Base-by-base conservation (phyloP, 2,888 invertebrate species). In the Carpatolechia fugitivella region DNA sequence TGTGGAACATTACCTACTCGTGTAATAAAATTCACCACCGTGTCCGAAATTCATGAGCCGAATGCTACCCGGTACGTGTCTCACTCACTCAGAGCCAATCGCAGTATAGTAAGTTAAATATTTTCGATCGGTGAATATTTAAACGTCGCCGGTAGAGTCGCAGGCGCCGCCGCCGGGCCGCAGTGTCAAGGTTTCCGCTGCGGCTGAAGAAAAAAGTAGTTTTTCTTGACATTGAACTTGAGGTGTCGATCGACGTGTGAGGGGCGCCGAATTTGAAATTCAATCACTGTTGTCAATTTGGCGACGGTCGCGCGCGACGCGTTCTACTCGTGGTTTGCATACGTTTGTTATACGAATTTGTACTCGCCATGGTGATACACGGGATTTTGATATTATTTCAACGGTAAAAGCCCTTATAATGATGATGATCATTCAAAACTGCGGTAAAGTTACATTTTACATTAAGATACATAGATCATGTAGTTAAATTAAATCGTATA, bases 181-280 rank as follows among this genome's bases (percentile, higher is more conserved):
- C 33, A 16, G 13, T 50, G 49, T 50, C 49, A 50, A 36, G 49
- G 49, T 30, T 48, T 48, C 33, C 49, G 6, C 18, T 6, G 18
- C 20, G 10, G 20, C 14, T 6, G 31, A n/a, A 30, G 13, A 50
- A 50, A 48, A 33, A 18, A 33, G 18, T 33, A 33, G 18, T 18
- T 40, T n/a, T n/a, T n/a, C n/a, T 40, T 30, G 20, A 40, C 60
- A 60, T 62, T 65, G 60, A 62, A 64, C 60, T 62, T 59, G 61
- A 31, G 16, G 41, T 55, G 38, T 16, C 36, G 3, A 4, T 14
- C 40, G 11, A 29, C 24, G 44, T 29, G 16, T 38, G 24, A 49
- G n/a, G 48, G 40, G 52, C 46, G 54, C 44, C 48, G 20, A 54
- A 64, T 64, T 64, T 64, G 60, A 58, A 62, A 64, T 57, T 65